Percentiles rank a stretch among this genome's conserved stretches.
phyloP scores from a whole-genome alignment of 2,113 vertebrate species.

The Scalopus aquaticus region DNA sequence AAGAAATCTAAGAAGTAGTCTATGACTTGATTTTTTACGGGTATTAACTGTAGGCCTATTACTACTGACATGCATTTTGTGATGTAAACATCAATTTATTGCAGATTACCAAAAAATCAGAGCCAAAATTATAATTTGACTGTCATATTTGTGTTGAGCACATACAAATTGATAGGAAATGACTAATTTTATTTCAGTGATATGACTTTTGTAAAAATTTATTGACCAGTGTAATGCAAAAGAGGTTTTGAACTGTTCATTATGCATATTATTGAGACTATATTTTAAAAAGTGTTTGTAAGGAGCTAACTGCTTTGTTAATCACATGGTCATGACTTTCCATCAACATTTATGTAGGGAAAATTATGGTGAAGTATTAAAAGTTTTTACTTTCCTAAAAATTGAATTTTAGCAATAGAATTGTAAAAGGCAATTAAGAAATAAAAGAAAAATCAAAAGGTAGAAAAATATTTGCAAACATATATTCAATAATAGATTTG shows the following conservation, averaged over 20 bases:
- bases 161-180: too few species aligned
- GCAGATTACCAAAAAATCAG: too few species aligned
- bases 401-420: not conserved
- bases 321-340: not conserved
- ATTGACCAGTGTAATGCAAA: too few species aligned
- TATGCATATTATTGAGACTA: not conserved
- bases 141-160: too few species aligned
- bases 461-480: not conserved
- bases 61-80: too few species aligned
- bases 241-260: not conserved
- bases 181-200: too few species aligned
- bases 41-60: too few species aligned
- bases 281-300: not conserved
- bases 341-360: not conserved
- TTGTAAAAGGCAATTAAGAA: not conserved
- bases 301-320: not conserved
- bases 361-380: not conserved
- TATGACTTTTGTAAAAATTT: too few species aligned
- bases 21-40: too few species aligned
- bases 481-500: not conserved
- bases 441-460: not conserved
- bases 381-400: not conserved
- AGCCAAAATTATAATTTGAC: too few species aligned
- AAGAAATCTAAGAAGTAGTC: too few species aligned
- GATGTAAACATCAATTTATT: too few species aligned